A percentile compares a stretch with the other conserved stretches of the same genome.
Evolutionary conservation across 2,797 vertebrate species (phyloP).

Genomic region (Vultur gryphus): DNA sequence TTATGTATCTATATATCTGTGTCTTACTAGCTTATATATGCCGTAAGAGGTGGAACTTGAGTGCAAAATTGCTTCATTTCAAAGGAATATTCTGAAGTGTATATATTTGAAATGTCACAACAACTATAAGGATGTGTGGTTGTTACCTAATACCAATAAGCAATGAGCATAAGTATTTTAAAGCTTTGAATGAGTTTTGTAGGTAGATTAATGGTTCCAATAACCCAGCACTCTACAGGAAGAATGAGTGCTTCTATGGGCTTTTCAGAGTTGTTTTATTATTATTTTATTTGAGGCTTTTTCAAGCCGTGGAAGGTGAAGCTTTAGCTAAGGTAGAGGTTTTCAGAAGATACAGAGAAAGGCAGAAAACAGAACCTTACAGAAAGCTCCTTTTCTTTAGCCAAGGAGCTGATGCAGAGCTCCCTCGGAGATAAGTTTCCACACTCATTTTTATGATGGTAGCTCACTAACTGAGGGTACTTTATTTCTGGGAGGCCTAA

Average conservation of each 20-base stretch:
- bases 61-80: not conserved
- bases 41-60: not conserved
- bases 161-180: not conserved
- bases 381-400: not conserved
- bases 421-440: not conserved
- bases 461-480: not conserved
- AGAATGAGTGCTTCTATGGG: not conserved
- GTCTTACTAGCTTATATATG: not conserved
- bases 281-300: not conserved
- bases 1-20: no score
- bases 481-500: not conserved
- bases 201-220: not conserved
- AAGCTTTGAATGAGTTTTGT: not conserved
- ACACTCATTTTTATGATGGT: not conserved
- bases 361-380: not conserved
- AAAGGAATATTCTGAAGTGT: not conserved
- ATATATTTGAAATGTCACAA: fast-evolving
- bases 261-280: not conserved
- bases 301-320: not conserved
- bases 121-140: not conserved
- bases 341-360: not conserved
- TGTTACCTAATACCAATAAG: not conserved
- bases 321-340: not conserved
- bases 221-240: not conserved
- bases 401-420: not conserved